phyloP scores from a whole-genome alignment of 2,113 vertebrate species.

The Mirounga angustirostris region DNA sequence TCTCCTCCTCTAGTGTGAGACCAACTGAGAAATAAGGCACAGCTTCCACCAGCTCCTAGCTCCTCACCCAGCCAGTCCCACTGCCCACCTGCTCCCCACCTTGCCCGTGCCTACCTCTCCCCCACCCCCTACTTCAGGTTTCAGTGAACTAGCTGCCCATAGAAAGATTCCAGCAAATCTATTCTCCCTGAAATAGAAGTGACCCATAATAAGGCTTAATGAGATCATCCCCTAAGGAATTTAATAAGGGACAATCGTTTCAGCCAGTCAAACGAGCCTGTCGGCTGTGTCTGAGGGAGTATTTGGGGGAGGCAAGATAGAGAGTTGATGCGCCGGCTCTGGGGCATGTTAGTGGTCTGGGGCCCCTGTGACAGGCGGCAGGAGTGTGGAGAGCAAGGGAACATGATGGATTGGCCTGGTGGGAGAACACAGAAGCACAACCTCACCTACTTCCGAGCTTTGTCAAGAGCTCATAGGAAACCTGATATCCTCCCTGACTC shows the following conservation, averaged over 20 bases:
- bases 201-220: slow-evolving; percentile 80
- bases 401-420: not conserved
- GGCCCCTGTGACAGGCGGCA: not conserved
- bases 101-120: not conserved
- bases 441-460: not conserved
- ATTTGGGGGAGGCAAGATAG: not conserved
- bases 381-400: not conserved
- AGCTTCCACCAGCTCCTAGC: not conserved
- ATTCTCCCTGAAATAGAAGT: slow-evolving; percentile 83
- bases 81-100: not conserved
- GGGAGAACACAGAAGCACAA: not conserved
- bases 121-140: slow-evolving; percentile 28
- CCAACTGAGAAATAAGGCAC: too few species aligned
- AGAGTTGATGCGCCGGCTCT: not conserved
- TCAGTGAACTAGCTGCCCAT: slow-evolving; percentile 71
- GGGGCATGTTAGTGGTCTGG: not conserved
- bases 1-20: too few species aligned
- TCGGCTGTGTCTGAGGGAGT: not conserved
- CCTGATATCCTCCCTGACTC: slow-evolving; percentile 50
- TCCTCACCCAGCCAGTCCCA: not conserved
- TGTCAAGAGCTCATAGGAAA: slow-evolving; percentile 56
- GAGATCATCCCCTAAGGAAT: slow-evolving; percentile 80
- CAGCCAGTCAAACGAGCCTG: slow-evolving; percentile 54
- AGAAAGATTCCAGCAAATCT: slow-evolving; percentile 71
- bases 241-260: slow-evolving; percentile 76